Evolutionary conservation across 2,888 invertebrate species (phyloP).

Genomic region (Cheilosia vulpina): DNA sequence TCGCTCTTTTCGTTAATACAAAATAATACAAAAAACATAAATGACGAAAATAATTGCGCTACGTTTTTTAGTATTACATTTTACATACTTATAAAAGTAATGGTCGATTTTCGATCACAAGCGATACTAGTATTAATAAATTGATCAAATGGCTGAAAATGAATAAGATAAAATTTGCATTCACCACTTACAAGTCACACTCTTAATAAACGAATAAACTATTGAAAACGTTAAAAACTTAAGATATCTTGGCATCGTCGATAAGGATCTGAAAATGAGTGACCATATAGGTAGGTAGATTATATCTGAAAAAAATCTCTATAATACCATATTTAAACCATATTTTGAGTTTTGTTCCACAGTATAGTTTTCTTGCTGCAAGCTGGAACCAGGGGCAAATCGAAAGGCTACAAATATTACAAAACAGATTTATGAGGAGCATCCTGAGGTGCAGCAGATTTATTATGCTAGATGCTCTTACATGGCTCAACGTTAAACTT

Average conservation of each 20-base stretch:
- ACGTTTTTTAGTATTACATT: too few relatives aligned
- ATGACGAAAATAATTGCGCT: too few relatives aligned
- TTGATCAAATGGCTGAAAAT: not conserved
- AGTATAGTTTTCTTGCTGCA: not conserved
- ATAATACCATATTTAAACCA: not conserved
- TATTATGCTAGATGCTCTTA: not conserved
- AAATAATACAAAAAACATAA: too few relatives aligned
- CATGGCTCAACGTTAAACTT: not conserved
- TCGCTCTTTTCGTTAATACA: too few relatives aligned
- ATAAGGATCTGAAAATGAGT: not conserved
- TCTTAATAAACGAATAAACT: not conserved
- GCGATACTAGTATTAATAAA: not conserved
- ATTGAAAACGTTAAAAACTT: not conserved
- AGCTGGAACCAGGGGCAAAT: not conserved
- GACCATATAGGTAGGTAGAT: not conserved
- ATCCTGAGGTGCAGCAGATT: not conserved
- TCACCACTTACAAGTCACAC: not conserved
- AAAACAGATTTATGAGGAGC: not conserved
- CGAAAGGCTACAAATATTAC: not conserved
- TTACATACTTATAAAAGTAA: too few relatives aligned
- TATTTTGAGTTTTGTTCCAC: not conserved
- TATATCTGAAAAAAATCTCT: not conserved
- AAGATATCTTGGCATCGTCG: not conserved
- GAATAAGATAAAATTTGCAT: not conserved
- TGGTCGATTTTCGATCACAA: too few relatives aligned